Percentiles rank a stretch among this genome's conserved stretches.
Evolutionary conservation across 2,113 vertebrate genomes (phyloP).

Genomic region (Lamprotornis superbus): DNA sequence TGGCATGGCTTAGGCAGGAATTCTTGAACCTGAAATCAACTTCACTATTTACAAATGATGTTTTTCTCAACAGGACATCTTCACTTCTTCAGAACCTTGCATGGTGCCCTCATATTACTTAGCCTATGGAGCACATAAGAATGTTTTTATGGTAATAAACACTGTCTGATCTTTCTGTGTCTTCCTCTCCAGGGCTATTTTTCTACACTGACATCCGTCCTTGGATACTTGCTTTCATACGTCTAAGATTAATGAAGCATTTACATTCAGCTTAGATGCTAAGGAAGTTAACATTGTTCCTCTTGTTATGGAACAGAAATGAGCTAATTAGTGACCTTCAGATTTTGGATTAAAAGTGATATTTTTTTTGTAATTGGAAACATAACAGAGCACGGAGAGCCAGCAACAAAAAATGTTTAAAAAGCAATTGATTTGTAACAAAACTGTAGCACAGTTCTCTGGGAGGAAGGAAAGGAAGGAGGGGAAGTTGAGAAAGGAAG

Average conservation of each 20-base stretch:
- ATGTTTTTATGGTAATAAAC: background rate
- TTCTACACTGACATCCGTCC: constrained; percentile 6
- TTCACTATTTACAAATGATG: background rate
- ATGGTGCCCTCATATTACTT: background rate
- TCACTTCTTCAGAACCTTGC: background rate
- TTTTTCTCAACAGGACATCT: background rate
- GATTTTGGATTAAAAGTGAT: background rate
- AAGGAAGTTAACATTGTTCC: background rate
- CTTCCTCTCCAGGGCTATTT: background rate
- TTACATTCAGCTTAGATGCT: constrained; percentile 16
- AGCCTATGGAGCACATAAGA: background rate
- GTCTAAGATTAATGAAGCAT: constrained; percentile 31
- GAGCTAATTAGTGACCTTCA: background rate
- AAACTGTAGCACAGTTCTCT: background rate
- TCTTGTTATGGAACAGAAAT: background rate
- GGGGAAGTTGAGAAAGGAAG: background rate
- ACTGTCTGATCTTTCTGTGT: background rate
- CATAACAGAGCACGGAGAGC: background rate
- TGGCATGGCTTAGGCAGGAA: background rate
- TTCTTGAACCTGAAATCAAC: background rate
- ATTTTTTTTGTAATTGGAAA: background rate
- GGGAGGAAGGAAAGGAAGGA: background rate
- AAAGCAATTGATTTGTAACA: background rate
- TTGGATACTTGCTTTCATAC: background rate
- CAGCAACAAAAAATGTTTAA: background rate